A percentile compares a stretch with the other conserved stretches of the same genome.
These are phyloP conservation scores for Drosophila triauraria DNA, from an alignment of 1,140 invertebrate genomes.

Conservation along the genomic window DNA sequence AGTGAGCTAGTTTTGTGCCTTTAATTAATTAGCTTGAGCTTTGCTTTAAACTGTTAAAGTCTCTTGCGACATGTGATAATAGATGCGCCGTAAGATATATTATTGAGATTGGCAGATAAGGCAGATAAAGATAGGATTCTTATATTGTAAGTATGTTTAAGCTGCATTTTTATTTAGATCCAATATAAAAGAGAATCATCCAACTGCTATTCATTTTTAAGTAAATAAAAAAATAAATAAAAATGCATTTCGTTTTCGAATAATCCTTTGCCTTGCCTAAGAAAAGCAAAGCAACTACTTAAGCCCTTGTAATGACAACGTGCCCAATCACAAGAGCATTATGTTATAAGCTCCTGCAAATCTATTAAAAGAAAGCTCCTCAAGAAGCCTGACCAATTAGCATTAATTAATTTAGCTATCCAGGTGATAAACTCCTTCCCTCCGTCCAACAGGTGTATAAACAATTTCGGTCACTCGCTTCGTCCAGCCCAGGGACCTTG, in stretches of 20 bases:
- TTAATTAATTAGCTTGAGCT: constrained; percentile 2
- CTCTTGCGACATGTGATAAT: neutral
- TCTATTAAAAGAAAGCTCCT: constrained; percentile 26
- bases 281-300: neutral
- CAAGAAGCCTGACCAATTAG: constrained; percentile 51
- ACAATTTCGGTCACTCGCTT: constrained; percentile 28
- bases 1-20: constrained; percentile 7
- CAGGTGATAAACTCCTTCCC: constrained; percentile 5
- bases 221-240: neutral
- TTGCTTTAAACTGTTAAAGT: constrained; percentile 11
- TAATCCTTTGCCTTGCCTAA: neutral
- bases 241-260: neutral
- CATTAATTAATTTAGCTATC: constrained; percentile 49
- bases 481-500: constrained; percentile 4
- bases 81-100: neutral
- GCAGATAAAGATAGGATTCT: neutral
- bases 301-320: neutral
- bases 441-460: constrained; percentile 22
- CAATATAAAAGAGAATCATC: neutral
- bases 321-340: constrained; percentile 5
- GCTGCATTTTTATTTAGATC: neutral
- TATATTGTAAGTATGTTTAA: neutral
- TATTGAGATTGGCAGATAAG: too few species aligned
- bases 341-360: constrained; percentile 27
- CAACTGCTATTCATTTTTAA: neutral